Percentiles rank a stretch among this genome's conserved stretches.
These are phyloP conservation scores for Sesamia nonagrioides DNA, from an alignment of 1,140 invertebrate species.

Conservation along the genomic window DNA sequence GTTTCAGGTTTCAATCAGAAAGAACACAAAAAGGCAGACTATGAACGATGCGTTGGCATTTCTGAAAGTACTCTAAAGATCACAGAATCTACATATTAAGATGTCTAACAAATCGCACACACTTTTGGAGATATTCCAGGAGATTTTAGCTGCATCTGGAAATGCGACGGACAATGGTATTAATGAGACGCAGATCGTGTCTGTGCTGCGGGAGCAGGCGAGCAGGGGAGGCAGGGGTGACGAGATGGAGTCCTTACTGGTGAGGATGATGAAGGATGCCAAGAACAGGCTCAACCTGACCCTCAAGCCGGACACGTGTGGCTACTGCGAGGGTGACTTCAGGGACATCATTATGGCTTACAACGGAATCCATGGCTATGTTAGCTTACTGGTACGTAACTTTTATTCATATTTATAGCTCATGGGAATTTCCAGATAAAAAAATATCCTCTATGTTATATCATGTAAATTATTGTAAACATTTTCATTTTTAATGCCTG, in stretches of 20 bases:
- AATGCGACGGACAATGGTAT: conserved; percentile 72
- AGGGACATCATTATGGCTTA: conserved; percentile 76
- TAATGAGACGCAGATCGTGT: conserved; percentile 77
- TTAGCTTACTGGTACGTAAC: conserved; percentile 78
- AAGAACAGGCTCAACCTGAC: conserved; percentile 70
- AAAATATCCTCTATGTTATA: too few relatives aligned
- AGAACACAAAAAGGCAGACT: conserved; percentile 9
- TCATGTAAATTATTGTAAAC: too few relatives aligned
- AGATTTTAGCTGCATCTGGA: conserved; percentile 75
- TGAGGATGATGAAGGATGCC: conserved; percentile 76
- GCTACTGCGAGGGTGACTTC: conserved; percentile 79
- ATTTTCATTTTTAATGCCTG: too few relatives aligned
- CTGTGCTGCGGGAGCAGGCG: conserved; percentile 73
- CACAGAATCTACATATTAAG: conserved; percentile 52
- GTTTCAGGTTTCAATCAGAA: conserved; percentile 32
- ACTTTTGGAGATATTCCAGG: conserved; percentile 79
- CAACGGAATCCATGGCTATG: conserved; percentile 81
- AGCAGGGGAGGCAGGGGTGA: conserved; percentile 61
- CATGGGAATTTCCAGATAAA: too few relatives aligned
- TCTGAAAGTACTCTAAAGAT: background rate
- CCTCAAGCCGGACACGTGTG: conserved; percentile 72
- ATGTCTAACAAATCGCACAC: conserved; percentile 80
- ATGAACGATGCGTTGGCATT: conserved; percentile 30
- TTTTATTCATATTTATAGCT: too few relatives aligned
- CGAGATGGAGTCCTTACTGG: conserved; percentile 71